A percentile compares a stretch with the other conserved stretches of the same genome.
phyloP scores from a whole-genome alignment of 2,888 invertebrate genomes.

The Atethmia centrago region DNA sequence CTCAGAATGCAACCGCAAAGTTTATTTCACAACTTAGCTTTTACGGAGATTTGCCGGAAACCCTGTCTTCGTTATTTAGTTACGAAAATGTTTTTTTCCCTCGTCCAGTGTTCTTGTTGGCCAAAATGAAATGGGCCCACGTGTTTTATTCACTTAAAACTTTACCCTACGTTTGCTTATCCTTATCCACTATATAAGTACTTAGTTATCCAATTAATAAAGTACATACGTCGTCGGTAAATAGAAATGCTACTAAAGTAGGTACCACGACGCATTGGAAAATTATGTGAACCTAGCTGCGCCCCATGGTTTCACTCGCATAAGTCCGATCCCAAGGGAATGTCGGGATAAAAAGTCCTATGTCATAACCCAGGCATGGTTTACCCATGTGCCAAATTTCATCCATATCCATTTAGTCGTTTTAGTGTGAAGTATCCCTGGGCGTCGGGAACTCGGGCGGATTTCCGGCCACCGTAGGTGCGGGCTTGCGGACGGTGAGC shows the following conservation, averaged over 20 bases:
- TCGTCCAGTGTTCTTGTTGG: neutral
- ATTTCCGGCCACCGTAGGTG: too few relatives aligned
- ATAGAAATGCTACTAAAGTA: neutral
- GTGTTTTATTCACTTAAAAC: constrained; percentile 18
- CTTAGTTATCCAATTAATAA: neutral
- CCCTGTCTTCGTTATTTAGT: neutral
- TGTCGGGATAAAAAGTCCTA: neutral
- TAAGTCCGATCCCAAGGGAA: neutral
- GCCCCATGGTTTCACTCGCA: neutral
- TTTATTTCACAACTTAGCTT: neutral
- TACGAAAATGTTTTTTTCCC: constrained; percentile 5
- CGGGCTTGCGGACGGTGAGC: too few relatives aligned
- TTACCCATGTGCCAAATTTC: neutral
- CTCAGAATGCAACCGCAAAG: constrained; percentile 13
- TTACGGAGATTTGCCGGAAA: neutral
- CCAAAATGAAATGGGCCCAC: neutral
- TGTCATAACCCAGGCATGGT: neutral
- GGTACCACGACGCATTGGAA: constrained; percentile 25
- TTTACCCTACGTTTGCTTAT: neutral
- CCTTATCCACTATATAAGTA: neutral
- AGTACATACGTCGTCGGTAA: neutral
- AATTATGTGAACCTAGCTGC: neutral
- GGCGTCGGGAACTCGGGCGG: too few relatives aligned
- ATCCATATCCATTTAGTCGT: neutral
- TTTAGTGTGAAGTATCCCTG: too few relatives aligned